phyloP scores from a whole-genome alignment of 2,113 vertebrate genomes.

The Platichthys stellatus region DNA sequence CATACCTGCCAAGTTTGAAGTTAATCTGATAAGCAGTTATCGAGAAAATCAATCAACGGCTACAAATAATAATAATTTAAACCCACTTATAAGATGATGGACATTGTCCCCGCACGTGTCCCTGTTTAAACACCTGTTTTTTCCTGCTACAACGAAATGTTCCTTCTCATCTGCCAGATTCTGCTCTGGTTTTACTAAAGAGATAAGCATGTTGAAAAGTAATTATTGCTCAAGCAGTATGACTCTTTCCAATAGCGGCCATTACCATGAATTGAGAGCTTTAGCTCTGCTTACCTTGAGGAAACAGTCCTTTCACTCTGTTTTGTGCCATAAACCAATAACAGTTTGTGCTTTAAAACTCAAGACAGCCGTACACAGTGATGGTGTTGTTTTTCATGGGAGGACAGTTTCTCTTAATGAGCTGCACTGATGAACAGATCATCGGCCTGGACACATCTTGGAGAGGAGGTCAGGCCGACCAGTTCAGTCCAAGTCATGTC shows the following conservation, averaged over 20 bases:
- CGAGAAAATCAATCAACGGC: background rate
- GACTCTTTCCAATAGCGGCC: background rate
- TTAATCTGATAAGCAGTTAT: background rate
- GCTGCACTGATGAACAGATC: conserved; percentile 20
- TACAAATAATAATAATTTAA: background rate
- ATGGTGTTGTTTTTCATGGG: background rate
- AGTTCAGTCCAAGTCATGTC: conserved; percentile 35
- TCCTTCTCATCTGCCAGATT: background rate
- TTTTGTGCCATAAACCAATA: background rate
- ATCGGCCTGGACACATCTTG: conserved; percentile 5
- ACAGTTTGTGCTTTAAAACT: background rate
- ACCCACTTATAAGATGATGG: background rate
- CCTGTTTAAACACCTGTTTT: background rate
- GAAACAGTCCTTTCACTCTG: background rate
- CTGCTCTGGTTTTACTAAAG: conserved; percentile 11
- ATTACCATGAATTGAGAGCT: background rate
- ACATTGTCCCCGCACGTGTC: background rate
- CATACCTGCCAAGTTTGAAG: background rate
- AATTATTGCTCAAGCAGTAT: conserved; percentile 9
- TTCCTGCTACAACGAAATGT: background rate
- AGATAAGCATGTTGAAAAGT: conserved; percentile 18
- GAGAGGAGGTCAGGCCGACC: background rate
- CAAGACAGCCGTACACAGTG: background rate
- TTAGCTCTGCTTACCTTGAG: background rate
- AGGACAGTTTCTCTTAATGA: background rate